Evolutionary conservation across 2,888 invertebrate species (phyloP).

Genomic region (Dorcus hopei): DNA sequence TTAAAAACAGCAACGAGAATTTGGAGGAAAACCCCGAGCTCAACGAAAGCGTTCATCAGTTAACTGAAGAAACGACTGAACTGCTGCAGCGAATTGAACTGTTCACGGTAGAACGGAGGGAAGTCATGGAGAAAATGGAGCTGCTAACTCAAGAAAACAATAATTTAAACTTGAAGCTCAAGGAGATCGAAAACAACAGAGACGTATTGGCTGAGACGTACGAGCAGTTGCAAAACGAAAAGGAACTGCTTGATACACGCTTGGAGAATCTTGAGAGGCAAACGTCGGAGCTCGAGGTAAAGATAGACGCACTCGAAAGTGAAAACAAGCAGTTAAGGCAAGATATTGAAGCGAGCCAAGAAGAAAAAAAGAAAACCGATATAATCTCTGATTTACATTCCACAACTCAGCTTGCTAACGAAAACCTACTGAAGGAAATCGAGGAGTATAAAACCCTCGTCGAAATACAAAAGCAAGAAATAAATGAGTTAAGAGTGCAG

Average conservation of each 20-base stretch:
- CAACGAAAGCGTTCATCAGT: constrained; percentile 56
- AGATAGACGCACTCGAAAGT: constrained; percentile 41
- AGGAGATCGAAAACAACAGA: constrained; percentile 51
- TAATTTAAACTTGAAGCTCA: constrained; percentile 52
- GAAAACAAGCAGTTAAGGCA: constrained; percentile 37
- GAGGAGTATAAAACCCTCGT: constrained; percentile 30
- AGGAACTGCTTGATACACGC: constrained; percentile 50
- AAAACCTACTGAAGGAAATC: constrained; percentile 16
- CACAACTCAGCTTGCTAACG: constrained; percentile 28
- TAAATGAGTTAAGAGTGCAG: constrained; percentile 28
- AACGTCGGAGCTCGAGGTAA: constrained; percentile 31
- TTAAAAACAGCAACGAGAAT: constrained; percentile 36
- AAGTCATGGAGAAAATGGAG: constrained; percentile 68
- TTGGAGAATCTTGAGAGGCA: constrained; percentile 37
- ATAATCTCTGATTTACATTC: not conserved
- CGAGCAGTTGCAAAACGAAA: constrained; percentile 50
- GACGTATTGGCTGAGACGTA: constrained; percentile 47
- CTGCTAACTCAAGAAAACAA: constrained; percentile 61
- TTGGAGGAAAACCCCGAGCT: constrained; percentile 46
- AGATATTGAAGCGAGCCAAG: not conserved
- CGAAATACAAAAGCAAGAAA: constrained; percentile 33
- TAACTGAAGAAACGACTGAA: constrained; percentile 64
- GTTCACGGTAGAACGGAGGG: constrained; percentile 65
- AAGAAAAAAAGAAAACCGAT: not conserved
- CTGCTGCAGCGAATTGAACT: constrained; percentile 65